Base-by-base conservation (phyloP, 2,113 vertebrate genomes). In the Caranx melampygus region DNA sequence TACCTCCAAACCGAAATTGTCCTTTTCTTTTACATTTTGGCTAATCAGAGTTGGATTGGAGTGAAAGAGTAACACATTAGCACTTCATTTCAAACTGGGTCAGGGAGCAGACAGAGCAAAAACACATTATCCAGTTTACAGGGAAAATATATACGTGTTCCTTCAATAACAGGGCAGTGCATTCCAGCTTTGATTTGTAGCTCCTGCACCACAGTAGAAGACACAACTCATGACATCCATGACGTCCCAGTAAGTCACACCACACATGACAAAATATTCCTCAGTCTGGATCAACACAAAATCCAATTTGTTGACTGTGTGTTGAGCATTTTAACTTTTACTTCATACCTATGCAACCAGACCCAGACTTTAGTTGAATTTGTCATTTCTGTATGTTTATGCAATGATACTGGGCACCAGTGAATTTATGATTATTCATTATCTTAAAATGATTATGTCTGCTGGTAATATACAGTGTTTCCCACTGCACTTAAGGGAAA, bases 181-280 rank as follows among this genome's bases (percentile, higher is more conserved):
- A 87, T 91, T 90, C 90, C 87, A 69, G 70, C 63, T 65, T 70
- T 90, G 86, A 93, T 91, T 87, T 87, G 81, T 87, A 75, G 76
- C 75, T 72, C 54, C 61, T 61, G 33, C 26, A 42, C 18, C 33
- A 68, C 72, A 40, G 75, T 79, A 57, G 51, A 66, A 61, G 34
- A 81, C 44, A 75, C 16, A 81, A 66, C 74, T 77, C 72, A 72
- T 75, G 77, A 71, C 18, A 78, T 13, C 40, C 44, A 68, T 64
- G 69, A 58, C 63, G 66, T 82, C 21, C 44, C 21, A 60, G 51
- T 65, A 35, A 66, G 44, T 57, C 49, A 61, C 64, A 74, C 42
- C 16, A 15, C 33, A 44, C 15, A 45, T 34, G 14, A 55, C 35
- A 55, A 44, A n/a, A 75, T 35, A 61, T 37, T 6, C 4, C 2